A percentile compares a stretch with the other conserved stretches of the same genome.
These are phyloP conservation scores for Lagopus muta DNA, from an alignment of 2,113 vertebrate genomes.

Conservation along the genomic window DNA sequence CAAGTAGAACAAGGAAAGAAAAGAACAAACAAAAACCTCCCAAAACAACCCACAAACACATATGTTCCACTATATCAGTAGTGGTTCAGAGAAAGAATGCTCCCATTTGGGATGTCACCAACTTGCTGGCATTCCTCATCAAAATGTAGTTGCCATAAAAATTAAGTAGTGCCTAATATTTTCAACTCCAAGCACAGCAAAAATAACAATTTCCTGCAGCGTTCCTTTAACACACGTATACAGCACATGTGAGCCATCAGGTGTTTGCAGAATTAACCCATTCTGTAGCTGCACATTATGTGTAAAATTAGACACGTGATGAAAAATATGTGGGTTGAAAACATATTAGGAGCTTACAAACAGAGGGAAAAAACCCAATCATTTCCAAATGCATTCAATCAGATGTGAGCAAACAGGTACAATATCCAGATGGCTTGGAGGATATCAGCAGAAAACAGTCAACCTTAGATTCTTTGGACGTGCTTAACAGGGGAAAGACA, in stretches of 20 bases:
- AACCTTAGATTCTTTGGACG: not conserved
- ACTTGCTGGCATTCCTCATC: not conserved
- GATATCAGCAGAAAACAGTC: not conserved
- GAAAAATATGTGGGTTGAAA: not conserved
- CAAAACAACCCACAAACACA: not conserved
- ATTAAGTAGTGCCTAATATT: not conserved
- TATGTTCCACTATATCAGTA: fast-evolving
- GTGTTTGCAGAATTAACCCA: not conserved
- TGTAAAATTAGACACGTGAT: not conserved
- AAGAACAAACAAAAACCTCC: not conserved
- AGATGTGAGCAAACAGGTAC: fast-evolving
- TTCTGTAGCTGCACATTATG: fast-evolving
- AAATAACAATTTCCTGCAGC: not conserved
- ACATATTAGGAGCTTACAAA: fast-evolving
- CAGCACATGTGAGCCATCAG: not conserved
- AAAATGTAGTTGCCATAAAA: not conserved
- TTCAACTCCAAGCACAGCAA: not conserved
- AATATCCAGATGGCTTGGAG: not conserved
- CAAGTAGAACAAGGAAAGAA: not conserved
- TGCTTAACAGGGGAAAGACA: fast-evolving
- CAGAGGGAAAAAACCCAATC: not conserved
- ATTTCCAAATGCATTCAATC: fast-evolving
- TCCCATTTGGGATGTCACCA: not conserved
- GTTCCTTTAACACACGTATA: fast-evolving
- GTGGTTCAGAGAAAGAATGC: not conserved